These are phyloP conservation scores for Nautilus pompilius DNA, from an alignment of 1,140 invertebrate genomes.

Conservation along the genomic window DNA sequence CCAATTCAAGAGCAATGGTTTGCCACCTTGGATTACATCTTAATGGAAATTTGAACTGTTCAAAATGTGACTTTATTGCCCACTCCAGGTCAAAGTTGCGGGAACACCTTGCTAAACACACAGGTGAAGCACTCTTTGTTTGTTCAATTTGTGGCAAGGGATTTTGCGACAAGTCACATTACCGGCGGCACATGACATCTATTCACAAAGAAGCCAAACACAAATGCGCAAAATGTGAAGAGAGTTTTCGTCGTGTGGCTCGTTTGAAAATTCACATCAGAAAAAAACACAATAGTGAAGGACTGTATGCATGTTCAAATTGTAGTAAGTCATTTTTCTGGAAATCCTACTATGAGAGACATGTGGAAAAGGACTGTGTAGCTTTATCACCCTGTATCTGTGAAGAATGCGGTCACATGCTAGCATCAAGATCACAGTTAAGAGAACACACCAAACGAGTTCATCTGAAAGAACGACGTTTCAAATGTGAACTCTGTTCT, in stretches of 20 bases:
- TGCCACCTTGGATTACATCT: too few relatives aligned
- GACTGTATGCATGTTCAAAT: neutral
- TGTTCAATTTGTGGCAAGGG: neutral
- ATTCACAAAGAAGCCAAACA: neutral
- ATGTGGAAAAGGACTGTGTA: neutral
- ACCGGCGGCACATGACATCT: neutral
- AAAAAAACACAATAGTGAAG: conserved; percentile 1
- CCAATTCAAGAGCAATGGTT: too few relatives aligned
- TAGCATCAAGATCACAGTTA: neutral
- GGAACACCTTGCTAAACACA: too few relatives aligned
- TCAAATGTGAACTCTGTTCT: too few relatives aligned
- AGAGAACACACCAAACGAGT: neutral
- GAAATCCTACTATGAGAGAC: neutral
- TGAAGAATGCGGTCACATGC: neutral
- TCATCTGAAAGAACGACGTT: too few relatives aligned
- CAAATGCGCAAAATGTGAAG: neutral
- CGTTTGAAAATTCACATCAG: neutral
- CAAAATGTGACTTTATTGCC: too few relatives aligned
- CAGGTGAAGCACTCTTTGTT: too few relatives aligned
- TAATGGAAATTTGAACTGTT: too few relatives aligned
- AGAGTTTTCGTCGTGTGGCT: neutral
- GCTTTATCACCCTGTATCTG: neutral
- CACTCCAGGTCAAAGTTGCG: too few relatives aligned
- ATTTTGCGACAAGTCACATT: neutral
- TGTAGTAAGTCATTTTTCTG: neutral